These are phyloP conservation scores for Vesta saturnalis DNA, from an alignment of 2,888 invertebrate genomes.

Conservation along the genomic window DNA sequence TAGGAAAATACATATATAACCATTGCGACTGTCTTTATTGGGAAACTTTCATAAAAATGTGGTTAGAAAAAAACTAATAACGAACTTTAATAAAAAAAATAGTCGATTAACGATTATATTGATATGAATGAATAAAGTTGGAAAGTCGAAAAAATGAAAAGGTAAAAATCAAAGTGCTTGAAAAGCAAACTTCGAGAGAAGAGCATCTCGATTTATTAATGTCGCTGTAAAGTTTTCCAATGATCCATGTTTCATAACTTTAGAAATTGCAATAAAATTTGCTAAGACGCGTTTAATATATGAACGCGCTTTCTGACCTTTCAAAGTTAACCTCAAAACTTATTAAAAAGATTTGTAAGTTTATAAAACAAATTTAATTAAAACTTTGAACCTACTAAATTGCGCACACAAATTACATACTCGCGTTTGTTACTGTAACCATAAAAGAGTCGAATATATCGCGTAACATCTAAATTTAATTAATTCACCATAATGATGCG, in stretches of 20 bases:
- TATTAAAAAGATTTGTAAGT: background rate
- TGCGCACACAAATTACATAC: background rate
- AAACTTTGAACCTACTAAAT: background rate
- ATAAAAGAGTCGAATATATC: background rate
- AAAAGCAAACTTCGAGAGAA: background rate
- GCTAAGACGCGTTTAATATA: background rate
- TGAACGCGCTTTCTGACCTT: background rate
- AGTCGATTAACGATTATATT: too few relatives aligned
- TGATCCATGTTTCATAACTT: conserved; percentile 1
- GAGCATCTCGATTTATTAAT: background rate
- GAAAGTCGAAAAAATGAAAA: too few relatives aligned
- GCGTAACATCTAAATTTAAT: background rate
- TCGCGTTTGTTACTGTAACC: background rate
- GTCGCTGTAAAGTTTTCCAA: conserved; percentile 1
- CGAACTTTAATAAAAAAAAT: too few relatives aligned
- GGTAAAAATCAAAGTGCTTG: conserved; percentile 1
- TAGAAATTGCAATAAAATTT: background rate
- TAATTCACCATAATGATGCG: background rate
- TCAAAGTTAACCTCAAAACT: conserved; percentile 1
- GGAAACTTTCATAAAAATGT: too few relatives aligned
- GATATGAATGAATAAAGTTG: too few relatives aligned
- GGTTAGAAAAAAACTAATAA: too few relatives aligned
- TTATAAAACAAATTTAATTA: background rate
- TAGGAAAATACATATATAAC: too few relatives aligned
- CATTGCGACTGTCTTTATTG: too few relatives aligned